phyloP scores from a whole-genome alignment of 2,797 vertebrate genomes.

The Cephalopachus bancanus region DNA sequence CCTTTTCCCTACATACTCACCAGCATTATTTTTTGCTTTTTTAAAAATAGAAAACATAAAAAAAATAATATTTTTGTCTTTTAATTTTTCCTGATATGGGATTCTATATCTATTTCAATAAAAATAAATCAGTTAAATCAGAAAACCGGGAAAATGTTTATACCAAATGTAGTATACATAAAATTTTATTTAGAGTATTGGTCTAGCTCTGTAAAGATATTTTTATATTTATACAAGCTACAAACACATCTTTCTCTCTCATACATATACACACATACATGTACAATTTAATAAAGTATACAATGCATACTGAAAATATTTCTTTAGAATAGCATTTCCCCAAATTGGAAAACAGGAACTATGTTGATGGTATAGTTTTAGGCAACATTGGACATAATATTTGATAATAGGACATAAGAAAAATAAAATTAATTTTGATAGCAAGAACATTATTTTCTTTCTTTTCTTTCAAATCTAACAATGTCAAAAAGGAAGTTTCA shows the following conservation, averaged over 20 bases:
- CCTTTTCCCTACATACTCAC: not conserved
- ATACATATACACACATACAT: not conserved
- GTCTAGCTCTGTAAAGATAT: not conserved
- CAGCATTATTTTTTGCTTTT: not conserved
- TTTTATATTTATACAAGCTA: not conserved
- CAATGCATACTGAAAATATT: not conserved
- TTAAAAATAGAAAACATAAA: not conserved
- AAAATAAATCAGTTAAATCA: slow-evolving; percentile 22
- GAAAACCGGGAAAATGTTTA: slow-evolving; percentile 22
- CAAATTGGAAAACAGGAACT: not conserved
- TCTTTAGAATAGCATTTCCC: not conserved
- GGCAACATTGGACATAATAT: not conserved
- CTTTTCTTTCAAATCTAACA: slow-evolving; percentile 1
- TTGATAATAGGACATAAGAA: not conserved
- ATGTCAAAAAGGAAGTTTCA: not conserved
- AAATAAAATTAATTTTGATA: not conserved
- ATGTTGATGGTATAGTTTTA: not conserved
- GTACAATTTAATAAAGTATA: not conserved
- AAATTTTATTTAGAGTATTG: not conserved
- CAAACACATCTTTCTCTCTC: not conserved
- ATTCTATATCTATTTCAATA: not conserved
- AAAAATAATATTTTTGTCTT: not conserved
- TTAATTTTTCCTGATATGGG: not conserved
- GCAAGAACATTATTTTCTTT: not conserved
- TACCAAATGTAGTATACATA: not conserved